Base-by-base conservation (phyloP, 2,113 vertebrate genomes). In the Clarias magur region DNA sequence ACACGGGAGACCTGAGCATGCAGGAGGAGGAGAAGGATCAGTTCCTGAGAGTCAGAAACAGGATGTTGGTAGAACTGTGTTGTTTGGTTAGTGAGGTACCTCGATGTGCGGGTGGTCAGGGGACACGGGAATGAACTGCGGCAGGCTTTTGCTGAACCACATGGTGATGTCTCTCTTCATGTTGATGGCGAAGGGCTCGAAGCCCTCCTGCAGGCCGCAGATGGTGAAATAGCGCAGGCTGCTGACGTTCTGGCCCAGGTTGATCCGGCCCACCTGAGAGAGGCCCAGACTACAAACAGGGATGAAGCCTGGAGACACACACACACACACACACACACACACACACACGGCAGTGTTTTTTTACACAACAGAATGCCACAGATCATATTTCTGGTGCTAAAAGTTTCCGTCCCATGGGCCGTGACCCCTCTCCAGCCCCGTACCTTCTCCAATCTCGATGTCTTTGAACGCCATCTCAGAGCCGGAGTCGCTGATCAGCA, bases 111-210 rank as follows among this genome's bases (percentile, higher is more conserved):
- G 94, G 84, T 99, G 97, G 16, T 99, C 96, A 0, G 92, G 60
- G 0, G 96, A 95, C 11, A 94, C 94, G 0, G 92, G 91, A 38
- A 95, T 93, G 91, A 95, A 98, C 88, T 98, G 97, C 1, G 97
- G 97, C 60, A 97, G 95, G 91, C 97, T 97, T 92, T 99, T 98
- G 94, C 97, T 99, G 92, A 98, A 98, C 97, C 97, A 98, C 92
- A 96, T 97, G 72, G 97, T 96, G 87, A 98, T 97, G 8, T 97
- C 96, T 38, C 97, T 94, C 92, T 98, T 97, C 95, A 97, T 98
- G 92, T 98, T 99, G 90, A 99, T 96, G 62, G 97, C 97, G 13
- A 98, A 99, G 0, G 97, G 97, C 88, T 99, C 97, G 59, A 97
- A 99, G 88, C 97, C 97, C 91, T 99, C 97, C 91, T 99, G 97